Evolutionary conservation across 2,113 vertebrate species (phyloP).

Genomic region (Ciconia stormi): DNA sequence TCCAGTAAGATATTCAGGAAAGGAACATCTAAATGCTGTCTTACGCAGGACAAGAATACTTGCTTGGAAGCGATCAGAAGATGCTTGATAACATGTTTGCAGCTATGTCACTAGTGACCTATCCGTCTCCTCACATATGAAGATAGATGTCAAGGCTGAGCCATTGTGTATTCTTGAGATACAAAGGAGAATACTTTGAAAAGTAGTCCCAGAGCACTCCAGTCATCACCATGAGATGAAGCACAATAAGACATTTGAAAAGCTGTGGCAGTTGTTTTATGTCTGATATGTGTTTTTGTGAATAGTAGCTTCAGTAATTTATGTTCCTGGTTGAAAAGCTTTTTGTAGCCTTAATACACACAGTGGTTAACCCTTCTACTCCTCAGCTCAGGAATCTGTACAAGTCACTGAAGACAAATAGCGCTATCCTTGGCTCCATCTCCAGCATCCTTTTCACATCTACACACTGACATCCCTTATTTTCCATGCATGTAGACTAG

Average conservation of each 20-base stretch:
- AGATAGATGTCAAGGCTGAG: slow-evolving; percentile 58
- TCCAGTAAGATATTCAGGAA: neutral
- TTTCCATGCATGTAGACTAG: neutral
- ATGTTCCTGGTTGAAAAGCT: slow-evolving; percentile 52
- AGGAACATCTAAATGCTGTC: neutral
- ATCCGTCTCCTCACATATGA: slow-evolving; percentile 12
- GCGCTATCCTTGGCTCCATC: neutral
- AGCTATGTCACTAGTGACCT: slow-evolving; percentile 9
- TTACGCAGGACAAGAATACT: neutral
- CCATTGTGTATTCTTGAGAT: slow-evolving; percentile 19
- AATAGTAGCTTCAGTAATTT: slow-evolving; percentile 61
- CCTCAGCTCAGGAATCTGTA: neutral
- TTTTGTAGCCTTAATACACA: slow-evolving; percentile 55
- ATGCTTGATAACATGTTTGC: neutral
- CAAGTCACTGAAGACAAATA: neutral
- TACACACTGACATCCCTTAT: neutral
- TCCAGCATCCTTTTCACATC: neutral
- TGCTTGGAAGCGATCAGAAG: neutral
- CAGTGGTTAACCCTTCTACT: slow-evolving; percentile 58
- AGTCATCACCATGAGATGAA: slow-evolving; percentile 52
- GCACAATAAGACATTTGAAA: slow-evolving; percentile 59
- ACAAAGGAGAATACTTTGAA: slow-evolving; percentile 59
- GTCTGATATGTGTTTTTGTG: slow-evolving; percentile 61
- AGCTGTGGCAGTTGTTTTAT: slow-evolving; percentile 67
- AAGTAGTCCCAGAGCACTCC: slow-evolving; percentile 52